A percentile compares a stretch with the other conserved stretches of the same genome.
Conservation (phyloP, 1,140 invertebrate species). For the Heliothis subflexa region DNA sequence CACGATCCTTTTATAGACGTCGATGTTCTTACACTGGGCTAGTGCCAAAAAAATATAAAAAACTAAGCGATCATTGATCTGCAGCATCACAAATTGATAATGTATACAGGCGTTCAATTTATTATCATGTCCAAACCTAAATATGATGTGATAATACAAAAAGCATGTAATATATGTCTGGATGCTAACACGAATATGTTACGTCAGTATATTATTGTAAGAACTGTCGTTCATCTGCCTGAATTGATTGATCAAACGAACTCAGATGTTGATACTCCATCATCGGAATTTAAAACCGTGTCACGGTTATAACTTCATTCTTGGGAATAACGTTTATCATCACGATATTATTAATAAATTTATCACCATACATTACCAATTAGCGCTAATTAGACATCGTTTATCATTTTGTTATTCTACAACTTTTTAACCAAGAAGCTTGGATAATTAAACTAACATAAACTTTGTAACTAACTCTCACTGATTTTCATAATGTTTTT, state of each 20-base stretch:
- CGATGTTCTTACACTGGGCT: conserved; percentile 17
- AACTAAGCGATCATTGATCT: conserved; percentile 42
- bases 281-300: conserved; percentile 20
- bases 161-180: background rate
- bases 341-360: conserved; percentile 8
- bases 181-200: conserved; percentile 14
- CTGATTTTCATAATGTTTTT: too few species aligned
- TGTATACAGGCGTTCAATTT: conserved; percentile 27
- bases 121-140: conserved; percentile 40
- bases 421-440: background rate
- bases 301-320: background rate
- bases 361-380: background rate
- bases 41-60: conserved; percentile 45
- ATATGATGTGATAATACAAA: conserved; percentile 20
- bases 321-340: background rate
- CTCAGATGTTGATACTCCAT: conserved; percentile 10
- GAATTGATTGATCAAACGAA: conserved; percentile 10
- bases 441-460: too few species aligned
- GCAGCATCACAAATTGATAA: conserved; percentile 20
- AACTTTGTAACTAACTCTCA: too few species aligned
- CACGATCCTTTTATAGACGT: conserved; percentile 43
- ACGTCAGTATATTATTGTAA: conserved; percentile 20
- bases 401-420: background rate
- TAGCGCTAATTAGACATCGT: background rate
- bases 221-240: conserved; percentile 6